phyloP scores from a whole-genome alignment of 1,140 invertebrate species.

The Drosophila funebris region DNA sequence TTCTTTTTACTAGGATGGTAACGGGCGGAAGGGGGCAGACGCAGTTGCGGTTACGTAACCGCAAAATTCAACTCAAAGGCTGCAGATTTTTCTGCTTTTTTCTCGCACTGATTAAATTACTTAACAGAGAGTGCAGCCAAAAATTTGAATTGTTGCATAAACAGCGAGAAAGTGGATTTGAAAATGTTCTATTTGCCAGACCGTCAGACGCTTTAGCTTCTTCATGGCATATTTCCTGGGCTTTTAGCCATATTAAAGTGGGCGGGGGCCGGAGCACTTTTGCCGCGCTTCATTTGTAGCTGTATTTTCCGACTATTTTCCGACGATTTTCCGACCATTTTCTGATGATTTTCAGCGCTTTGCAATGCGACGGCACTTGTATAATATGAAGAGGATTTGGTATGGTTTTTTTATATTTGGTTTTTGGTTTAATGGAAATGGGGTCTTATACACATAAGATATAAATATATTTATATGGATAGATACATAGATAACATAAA shows the following conservation, averaged over 20 bases:
- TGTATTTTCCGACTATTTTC: conserved; percentile 31
- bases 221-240: conserved; percentile 41
- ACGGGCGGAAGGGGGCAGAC: background rate
- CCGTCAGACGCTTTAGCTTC: conserved; percentile 9
- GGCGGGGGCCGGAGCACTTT: background rate
- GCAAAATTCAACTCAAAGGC: conserved; percentile 15
- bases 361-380: background rate
- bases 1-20: background rate
- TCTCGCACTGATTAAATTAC: conserved; percentile 39
- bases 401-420: background rate
- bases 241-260: conserved; percentile 86
- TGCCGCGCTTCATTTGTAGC: conserved; percentile 48
- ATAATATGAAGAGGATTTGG: conserved; percentile 24
- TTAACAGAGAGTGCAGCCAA: conserved; percentile 26
- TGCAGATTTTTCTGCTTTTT: background rate
- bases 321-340: conserved; percentile 17
- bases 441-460: conserved; percentile 7
- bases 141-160: conserved; percentile 45
- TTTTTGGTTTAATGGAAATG: conserved; percentile 4
- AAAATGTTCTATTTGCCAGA: conserved; percentile 14
- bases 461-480: background rate
- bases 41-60: background rate
- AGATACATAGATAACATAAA: background rate
- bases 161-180: conserved; percentile 31
- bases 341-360: conserved; percentile 3